Evolutionary conservation across 2,113 vertebrate species (phyloP).

Genomic region (Budorcas taxicolor): DNA sequence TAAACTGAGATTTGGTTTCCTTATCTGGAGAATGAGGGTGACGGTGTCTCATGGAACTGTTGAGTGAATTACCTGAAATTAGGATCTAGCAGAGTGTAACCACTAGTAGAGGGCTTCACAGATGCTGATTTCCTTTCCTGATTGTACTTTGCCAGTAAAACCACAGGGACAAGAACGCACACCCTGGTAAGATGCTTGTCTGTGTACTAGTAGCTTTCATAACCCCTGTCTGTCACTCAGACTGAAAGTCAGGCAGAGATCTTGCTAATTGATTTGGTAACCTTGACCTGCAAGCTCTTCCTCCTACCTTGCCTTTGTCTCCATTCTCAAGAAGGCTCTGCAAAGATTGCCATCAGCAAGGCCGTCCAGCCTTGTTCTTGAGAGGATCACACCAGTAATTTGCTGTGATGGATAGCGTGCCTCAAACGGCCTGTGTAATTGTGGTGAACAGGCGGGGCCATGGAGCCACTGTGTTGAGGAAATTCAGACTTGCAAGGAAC

Average conservation of each 20-base stretch:
- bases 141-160: neutral
- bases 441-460: conserved; percentile 2
- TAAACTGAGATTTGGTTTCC: neutral
- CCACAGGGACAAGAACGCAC: neutral
- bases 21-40: neutral
- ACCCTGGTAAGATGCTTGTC: neutral
- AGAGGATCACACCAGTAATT: conserved; percentile 8
- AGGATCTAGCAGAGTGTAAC: neutral
- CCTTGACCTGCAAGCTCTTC: neutral
- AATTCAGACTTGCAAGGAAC: conserved; percentile 53
- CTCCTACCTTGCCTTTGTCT: neutral
- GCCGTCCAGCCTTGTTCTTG: neutral
- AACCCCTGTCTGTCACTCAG: neutral
- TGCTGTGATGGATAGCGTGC: conserved; percentile 52
- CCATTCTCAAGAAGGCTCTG: conserved; percentile 14
- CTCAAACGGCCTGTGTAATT: conserved; percentile 33
- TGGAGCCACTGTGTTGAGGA: neutral
- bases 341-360: conserved; percentile 31
- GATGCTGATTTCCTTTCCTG: neutral
- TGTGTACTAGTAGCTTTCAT: neutral
- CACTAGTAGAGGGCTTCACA: neutral
- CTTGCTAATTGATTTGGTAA: neutral
- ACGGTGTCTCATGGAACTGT: neutral
- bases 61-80: neutral
- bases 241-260: neutral